Base-by-base conservation (phyloP, 2,888 invertebrate genomes). In the Frankliniella fusca region DNA sequence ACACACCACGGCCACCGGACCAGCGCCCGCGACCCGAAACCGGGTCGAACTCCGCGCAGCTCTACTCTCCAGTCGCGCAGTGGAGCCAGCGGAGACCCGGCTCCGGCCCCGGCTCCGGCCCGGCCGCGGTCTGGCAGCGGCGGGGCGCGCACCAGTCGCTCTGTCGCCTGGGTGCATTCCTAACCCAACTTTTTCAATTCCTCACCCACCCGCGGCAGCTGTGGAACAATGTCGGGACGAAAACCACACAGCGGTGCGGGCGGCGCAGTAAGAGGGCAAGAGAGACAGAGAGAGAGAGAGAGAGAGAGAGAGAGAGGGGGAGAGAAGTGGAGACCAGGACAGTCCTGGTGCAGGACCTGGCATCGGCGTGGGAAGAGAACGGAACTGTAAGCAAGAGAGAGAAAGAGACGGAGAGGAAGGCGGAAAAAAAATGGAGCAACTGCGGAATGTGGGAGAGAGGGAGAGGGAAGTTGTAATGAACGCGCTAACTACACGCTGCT, bases 151-250 rank as follows among this genome's bases (percentile, higher is more conserved):
- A 3, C 18, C 61, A n/a, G 61, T n/a, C 18, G 61, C 12, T 18
- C 20, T 18, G 61, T 18, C 61, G 61, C 20, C 2, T 61, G 18
- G 18, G 20, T 61, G 61, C 61, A 61, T 61, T 61, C 61, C 61
- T 61, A 61, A 61, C 61, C 61, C n/a, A 61, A 61, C 61, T 61
- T 61, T 61, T 61, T 61, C 61, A 61, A 61, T 61, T 61, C 61
- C 61, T 61, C 61, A 20, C 61, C 15, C 54, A 20, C 54, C 15
- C 61, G 61, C 20, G 61, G n/a, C 61, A 18, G 61, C 18, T 61
- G 61, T 3, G 18, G 61, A 38, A 38, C 38, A 38, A 38, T 38
- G 38, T 38, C 3, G 38, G 38, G 38, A 38, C 38, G 38, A 38
- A 38, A 38, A 38, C 38, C 38, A 38, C 38, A 38, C 5, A 38